Percentiles rank a stretch among this genome's conserved stretches.
Conservation (phyloP, 2,888 invertebrate species). For the Meghimatium bilineatum region DNA sequence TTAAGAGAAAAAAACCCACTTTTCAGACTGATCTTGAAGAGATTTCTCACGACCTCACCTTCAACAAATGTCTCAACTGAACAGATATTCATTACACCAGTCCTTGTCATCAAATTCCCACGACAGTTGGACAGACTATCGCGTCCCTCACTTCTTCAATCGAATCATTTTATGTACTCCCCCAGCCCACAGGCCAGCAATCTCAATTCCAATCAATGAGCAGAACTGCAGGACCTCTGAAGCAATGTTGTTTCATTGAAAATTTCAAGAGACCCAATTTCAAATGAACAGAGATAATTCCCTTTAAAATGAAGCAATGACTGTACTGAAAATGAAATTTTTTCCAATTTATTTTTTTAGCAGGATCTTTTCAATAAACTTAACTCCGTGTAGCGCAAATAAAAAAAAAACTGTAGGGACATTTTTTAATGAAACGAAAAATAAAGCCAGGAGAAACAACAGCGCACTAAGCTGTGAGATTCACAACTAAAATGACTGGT, state of each 20-base stretch:
- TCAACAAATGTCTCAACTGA: too few species aligned
- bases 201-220: constrained; percentile 4
- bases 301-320: background rate
- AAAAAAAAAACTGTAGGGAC: background rate
- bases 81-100: too few species aligned
- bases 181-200: background rate
- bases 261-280: constrained; percentile 23
- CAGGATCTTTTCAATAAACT: background rate
- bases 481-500: background rate
- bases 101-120: background rate
- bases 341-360: background rate
- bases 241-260: background rate
- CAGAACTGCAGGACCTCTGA: background rate
- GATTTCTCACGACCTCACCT: too few species aligned
- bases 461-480: background rate
- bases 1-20: too few species aligned
- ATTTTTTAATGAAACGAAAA: background rate
- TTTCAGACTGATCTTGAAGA: too few species aligned
- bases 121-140: background rate
- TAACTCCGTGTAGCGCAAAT: background rate
- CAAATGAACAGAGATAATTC: constrained; percentile 11
- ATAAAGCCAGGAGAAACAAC: background rate
- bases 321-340: background rate
- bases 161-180: background rate
- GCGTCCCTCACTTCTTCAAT: background rate